A percentile compares a stretch with the other conserved stretches of the same genome.
Conservation (phyloP, 2,888 invertebrate species). For the Scaptomyza parva region DNA sequence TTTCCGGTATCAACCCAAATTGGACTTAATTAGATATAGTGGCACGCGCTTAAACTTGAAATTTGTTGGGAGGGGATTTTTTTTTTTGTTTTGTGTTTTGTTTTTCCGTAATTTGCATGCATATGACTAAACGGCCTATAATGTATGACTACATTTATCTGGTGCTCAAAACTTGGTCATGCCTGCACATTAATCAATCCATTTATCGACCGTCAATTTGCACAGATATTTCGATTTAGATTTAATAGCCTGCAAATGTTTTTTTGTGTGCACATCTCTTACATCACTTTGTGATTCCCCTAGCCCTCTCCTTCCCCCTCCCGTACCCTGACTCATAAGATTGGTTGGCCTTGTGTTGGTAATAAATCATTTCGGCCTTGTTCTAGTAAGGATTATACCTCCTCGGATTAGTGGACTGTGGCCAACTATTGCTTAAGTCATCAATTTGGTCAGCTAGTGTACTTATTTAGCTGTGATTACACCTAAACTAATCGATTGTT, state of each 20-base stretch:
- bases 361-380: conserved; percentile 3
- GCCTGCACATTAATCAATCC: conserved; percentile 15
- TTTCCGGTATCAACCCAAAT: conserved; percentile 45
- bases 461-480: conserved; percentile 9
- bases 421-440: not conserved
- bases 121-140: conserved; percentile 5
- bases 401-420: not conserved
- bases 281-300: conserved; percentile 9
- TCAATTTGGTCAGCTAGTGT: conserved; percentile 18
- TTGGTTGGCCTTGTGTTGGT: conserved; percentile 1
- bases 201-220: conserved; percentile 15
- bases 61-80: not conserved
- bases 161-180: conserved; percentile 19
- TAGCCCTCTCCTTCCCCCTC: not conserved
- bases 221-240: conserved; percentile 20
- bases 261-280: conserved; percentile 2
- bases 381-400: not conserved
- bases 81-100: not conserved
- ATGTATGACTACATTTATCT: conserved; percentile 16
- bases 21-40: conserved; percentile 36
- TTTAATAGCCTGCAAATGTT: not conserved
- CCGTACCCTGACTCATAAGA: not conserved
- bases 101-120: conserved; percentile 25
- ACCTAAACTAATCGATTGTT: conserved; percentile 20
- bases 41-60: conserved; percentile 28